Conservation (phyloP, 1,140 invertebrate species). For the Sycophila sp. region DNA sequence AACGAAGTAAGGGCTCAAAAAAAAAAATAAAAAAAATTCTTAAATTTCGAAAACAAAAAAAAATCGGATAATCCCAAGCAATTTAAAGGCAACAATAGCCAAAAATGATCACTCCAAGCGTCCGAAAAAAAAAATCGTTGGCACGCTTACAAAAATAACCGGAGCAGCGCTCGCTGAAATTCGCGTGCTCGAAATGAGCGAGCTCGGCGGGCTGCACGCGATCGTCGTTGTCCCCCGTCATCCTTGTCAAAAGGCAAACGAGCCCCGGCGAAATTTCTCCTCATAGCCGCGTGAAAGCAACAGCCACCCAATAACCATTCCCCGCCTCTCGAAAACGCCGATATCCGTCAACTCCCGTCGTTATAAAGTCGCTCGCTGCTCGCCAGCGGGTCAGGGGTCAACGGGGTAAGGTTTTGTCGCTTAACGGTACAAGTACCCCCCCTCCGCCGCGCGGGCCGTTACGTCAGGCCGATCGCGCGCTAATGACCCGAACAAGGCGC, state of each 20-base stretch:
- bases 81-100: too few relatives aligned
- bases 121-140: too few relatives aligned
- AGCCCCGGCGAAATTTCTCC: not conserved
- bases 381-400: slow-evolving; percentile 28
- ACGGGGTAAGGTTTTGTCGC: slow-evolving; percentile 26
- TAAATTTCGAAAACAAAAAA: too few relatives aligned
- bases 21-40: too few relatives aligned
- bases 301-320: not conserved
- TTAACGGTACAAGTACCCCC: slow-evolving; percentile 30
- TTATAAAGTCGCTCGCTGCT: not conserved
- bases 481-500: slow-evolving; percentile 38
- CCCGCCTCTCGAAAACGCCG: not conserved
- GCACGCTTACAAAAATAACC: too few relatives aligned
- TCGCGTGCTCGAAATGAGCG: slow-evolving; percentile 8
- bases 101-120: too few relatives aligned
- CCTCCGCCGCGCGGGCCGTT: slow-evolving; percentile 1
- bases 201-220: slow-evolving; percentile 3
- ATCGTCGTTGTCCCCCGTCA: not conserved
- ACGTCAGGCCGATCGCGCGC: slow-evolving; percentile 34
- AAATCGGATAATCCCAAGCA: too few relatives aligned
- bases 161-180: not conserved
- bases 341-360: not conserved
- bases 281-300: not conserved
- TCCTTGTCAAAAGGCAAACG: not conserved
- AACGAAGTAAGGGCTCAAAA: too few relatives aligned